A percentile compares a stretch with the other conserved stretches of the same genome.
phyloP scores from a whole-genome alignment of 2,797 vertebrate genomes.

The Epinephelus malabaricus region DNA sequence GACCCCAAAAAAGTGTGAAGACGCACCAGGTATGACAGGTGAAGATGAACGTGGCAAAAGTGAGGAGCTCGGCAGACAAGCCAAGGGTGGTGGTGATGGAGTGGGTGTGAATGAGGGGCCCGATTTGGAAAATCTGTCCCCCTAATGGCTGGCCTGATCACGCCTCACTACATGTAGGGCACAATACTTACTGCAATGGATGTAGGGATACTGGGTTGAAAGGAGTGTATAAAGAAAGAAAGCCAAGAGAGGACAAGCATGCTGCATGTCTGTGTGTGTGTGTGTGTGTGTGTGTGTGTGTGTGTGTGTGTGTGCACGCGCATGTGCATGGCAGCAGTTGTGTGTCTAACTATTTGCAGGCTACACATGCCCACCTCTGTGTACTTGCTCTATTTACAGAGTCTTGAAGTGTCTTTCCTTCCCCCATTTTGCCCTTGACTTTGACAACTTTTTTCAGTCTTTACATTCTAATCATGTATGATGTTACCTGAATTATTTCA shows the following conservation, averaged over 20 bases:
- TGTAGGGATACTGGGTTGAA: neutral
- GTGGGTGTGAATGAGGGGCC: too few relatives aligned
- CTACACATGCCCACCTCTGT: conserved; percentile 35
- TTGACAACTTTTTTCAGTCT: conserved; percentile 43
- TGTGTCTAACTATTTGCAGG: conserved; percentile 41
- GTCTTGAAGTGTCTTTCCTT: conserved; percentile 26
- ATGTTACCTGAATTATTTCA: conserved; percentile 22
- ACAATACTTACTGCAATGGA: neutral
- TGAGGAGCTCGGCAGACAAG: too few relatives aligned
- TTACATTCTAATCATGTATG: conserved; percentile 23
- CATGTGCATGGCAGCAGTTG: conserved; percentile 7
- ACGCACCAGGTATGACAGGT: too few relatives aligned
- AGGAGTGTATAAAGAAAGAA: conserved; percentile 7
- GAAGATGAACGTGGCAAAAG: too few relatives aligned
- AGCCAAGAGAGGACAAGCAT: conserved; percentile 15
- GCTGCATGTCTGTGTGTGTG: neutral
- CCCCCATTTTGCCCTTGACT: conserved; percentile 56
- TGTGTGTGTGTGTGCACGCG: neutral
- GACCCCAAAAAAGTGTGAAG: too few relatives aligned
- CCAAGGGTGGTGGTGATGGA: too few relatives aligned
- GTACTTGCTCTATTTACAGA: conserved; percentile 54
- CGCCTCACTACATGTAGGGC: neutral
- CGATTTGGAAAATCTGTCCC: too few relatives aligned
- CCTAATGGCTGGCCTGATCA: too few relatives aligned
- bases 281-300: neutral